Percentiles rank a stretch among this genome's conserved stretches.
Conservation (phyloP, 2,797 vertebrate species). For the Anguilla obscura region DNA sequence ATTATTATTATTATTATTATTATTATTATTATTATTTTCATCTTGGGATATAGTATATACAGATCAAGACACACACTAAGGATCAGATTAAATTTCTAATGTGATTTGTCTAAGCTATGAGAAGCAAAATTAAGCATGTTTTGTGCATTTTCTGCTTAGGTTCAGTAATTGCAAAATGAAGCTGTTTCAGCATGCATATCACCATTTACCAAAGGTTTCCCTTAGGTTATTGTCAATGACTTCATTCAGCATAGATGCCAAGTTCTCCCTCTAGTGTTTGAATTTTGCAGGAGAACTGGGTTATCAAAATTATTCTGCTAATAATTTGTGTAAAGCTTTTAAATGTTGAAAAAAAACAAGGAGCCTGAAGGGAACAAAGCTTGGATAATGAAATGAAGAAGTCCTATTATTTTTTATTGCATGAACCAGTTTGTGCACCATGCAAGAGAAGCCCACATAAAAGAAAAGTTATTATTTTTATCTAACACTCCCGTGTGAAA, state of each 20-base stretch:
- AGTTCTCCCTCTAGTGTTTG: constrained; percentile 51
- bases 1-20: neutral
- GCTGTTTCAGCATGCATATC: neutral
- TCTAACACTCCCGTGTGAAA: no score
- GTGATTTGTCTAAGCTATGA: neutral
- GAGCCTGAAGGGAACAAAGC: constrained; percentile 68
- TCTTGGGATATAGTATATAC: neutral
- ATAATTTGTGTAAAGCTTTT: neutral
- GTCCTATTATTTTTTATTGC: neutral
- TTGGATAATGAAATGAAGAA: neutral
- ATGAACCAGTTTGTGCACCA: no score
- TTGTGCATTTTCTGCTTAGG: neutral
- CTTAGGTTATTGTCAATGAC: neutral
- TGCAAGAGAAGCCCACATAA: no score
- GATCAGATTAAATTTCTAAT: neutral
- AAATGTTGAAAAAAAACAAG: constrained; percentile 52
- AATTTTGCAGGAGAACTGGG: constrained; percentile 25
- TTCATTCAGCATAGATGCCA: constrained; percentile 29
- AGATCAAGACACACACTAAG: neutral
- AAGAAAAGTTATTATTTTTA: no score
- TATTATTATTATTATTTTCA: neutral
- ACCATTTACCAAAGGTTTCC: neutral
- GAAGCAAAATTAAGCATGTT: neutral
- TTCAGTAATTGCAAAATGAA: neutral
- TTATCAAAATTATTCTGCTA: neutral